Evolutionary conservation across 2,113 vertebrate species (phyloP).

Genomic region (Balaeniceps rex): DNA sequence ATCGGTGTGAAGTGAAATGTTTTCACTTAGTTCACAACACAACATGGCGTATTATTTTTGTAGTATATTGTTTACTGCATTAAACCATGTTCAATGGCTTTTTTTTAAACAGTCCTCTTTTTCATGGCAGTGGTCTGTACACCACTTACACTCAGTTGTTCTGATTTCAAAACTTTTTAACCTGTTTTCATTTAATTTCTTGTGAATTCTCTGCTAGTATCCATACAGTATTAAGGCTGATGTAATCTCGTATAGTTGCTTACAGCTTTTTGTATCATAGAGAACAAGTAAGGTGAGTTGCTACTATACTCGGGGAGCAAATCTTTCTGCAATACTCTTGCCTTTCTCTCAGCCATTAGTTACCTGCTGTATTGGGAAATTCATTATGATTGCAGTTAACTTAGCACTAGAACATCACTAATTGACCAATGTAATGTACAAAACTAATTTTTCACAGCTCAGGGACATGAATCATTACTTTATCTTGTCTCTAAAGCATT

Average conservation of each 20-base stretch:
- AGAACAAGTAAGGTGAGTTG: neutral
- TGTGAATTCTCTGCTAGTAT: neutral
- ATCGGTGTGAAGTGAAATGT: neutral
- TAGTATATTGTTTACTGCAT: neutral
- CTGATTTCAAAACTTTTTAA: neutral
- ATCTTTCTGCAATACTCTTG: neutral
- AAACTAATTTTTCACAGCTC: constrained; percentile 52
- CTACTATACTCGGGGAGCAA: neutral
- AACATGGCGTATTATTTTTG: neutral
- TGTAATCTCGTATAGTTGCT: neutral
- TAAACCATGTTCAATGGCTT: neutral
- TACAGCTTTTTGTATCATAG: neutral
- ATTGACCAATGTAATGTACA: constrained; percentile 58
- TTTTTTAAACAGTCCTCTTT: neutral
- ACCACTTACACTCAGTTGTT: neutral
- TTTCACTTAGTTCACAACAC: neutral
- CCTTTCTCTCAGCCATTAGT: neutral
- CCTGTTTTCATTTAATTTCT: neutral
- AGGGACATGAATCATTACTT: constrained; percentile 60
- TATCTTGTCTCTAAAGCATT: constrained; percentile 60
- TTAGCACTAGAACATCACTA: constrained; percentile 47
- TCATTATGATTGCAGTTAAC: constrained; percentile 51
- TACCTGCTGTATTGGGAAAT: constrained; percentile 39
- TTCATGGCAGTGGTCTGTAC: neutral
- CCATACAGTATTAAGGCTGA: neutral